Evolutionary conservation across 2,113 vertebrate genomes (phyloP), one percentile per base, ranked within the genome.

Genomic region (Synchiropus splendidus): DNA sequence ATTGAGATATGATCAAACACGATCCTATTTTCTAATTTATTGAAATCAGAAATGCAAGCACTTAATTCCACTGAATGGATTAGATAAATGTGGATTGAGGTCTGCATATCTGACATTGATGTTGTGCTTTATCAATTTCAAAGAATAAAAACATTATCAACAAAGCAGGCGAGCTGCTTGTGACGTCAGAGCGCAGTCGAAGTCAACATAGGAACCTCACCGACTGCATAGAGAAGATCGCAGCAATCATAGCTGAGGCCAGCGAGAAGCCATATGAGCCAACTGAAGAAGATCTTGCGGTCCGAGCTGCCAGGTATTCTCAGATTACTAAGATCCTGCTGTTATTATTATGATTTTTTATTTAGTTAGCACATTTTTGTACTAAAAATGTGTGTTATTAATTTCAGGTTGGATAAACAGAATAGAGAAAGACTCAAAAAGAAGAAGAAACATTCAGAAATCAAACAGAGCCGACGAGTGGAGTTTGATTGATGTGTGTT

Each of bases 151-250:
- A 87, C 33, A 88, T 84, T 45, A 89, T 98, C 61, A 98, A 87
- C 61, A 89, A 80, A 59, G 75, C 75, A 0, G 95, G 95, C 1
- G 91, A 99, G 70, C 45, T 99, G 67, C 81, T 94, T 1, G 80
- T 99, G 36, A 91, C 66, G 2, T 97, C 93, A 0, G 89, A 98
- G 48, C 61, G 83, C 43, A 95, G 89, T 61, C 83, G 95, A 34
- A 93, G 89, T 69, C 95, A 98, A 50, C 87, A 91, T 61, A 86
- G 84, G 35, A 99, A 99, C 48, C 77, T 97, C 33, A 81, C 81
- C 0, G 82, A 90, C 17, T 99, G 94, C 21, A 57, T 99, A 1
- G 82, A 88, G 45, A 99, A 97, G 65, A 90, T 99, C 72, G 80
- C 81, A 6, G 63, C 81, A 51, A 87, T 98, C 48, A 85, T 99